A percentile compares a stretch with the other conserved stretches of the same genome.
These are phyloP conservation scores for Charina bottae DNA, from an alignment of 2,113 vertebrate species.

Conservation along the genomic window DNA sequence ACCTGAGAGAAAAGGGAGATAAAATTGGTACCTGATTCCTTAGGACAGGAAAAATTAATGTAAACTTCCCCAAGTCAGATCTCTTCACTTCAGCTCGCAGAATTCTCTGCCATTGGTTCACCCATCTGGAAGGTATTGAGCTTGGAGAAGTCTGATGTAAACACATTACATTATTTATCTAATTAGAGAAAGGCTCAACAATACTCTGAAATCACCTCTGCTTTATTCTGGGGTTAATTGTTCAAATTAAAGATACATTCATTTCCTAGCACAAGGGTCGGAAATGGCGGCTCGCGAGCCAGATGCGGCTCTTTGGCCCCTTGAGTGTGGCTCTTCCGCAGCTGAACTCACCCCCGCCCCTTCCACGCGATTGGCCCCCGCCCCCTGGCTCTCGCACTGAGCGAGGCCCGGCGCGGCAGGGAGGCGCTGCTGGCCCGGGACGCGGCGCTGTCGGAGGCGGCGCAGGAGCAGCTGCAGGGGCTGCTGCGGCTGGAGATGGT, in stretches of 20 bases:
- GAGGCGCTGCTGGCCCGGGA: no score
- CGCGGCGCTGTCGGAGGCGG: no score
- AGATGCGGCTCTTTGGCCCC: no score
- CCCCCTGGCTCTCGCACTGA: no score
- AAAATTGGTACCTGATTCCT: background rate
- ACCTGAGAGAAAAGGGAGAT: background rate
- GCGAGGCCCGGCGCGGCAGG: no score
- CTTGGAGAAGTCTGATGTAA: background rate
- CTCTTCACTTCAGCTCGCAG: background rate
- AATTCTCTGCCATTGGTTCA: background rate
- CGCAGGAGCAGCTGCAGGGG: no score
- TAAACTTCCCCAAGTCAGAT: background rate
- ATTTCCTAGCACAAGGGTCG: conserved; percentile 5
- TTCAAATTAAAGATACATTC: conserved; percentile 32
- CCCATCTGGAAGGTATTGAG: background rate
- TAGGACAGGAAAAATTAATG: background rate
- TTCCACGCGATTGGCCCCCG: no score
- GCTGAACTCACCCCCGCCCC: no score
- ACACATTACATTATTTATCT: background rate
- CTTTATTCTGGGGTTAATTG: conserved; percentile 17
- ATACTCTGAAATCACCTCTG: background rate
- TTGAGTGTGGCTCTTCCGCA: no score
- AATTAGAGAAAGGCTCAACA: background rate
- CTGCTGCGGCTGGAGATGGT: no score
- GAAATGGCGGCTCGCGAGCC: no score